Evolutionary conservation across 2,113 vertebrate species (phyloP).

Genomic region (Oenanthe oenanthe): DNA sequence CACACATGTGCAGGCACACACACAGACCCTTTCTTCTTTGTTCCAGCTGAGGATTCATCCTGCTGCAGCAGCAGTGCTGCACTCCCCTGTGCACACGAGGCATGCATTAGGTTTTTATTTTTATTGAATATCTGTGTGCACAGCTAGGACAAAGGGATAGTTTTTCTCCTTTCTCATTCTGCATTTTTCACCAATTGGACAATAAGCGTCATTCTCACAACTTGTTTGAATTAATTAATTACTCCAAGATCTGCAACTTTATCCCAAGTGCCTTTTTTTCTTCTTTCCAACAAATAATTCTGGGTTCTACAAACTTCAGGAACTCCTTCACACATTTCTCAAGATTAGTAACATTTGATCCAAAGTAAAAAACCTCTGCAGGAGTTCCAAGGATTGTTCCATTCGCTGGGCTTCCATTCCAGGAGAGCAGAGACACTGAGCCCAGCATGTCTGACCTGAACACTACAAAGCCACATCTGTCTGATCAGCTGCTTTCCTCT

Average conservation of each 20-base stretch:
- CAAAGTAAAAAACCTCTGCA: neutral
- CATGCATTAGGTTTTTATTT: neutral
- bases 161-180: neutral
- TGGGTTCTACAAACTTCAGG: neutral
- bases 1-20: neutral
- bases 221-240: neutral
- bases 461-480: neutral
- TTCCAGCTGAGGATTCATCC: neutral
- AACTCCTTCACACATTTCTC: neutral
- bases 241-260: neutral
- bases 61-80: neutral
- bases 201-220: neutral
- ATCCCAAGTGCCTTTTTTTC: neutral
- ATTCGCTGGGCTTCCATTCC: neutral
- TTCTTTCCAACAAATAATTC: neutral
- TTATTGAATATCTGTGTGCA: neutral
- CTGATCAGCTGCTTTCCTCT: neutral
- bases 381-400: neutral
- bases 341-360: neutral
- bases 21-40: conserved; percentile 14
- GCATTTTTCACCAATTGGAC: neutral
- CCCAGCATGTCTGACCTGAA: neutral
- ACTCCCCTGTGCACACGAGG: neutral
- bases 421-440: neutral
- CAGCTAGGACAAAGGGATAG: neutral